These are phyloP conservation scores for Scrobipalpa atriplicella DNA, from an alignment of 2,888 invertebrate species.

Conservation along the genomic window DNA sequence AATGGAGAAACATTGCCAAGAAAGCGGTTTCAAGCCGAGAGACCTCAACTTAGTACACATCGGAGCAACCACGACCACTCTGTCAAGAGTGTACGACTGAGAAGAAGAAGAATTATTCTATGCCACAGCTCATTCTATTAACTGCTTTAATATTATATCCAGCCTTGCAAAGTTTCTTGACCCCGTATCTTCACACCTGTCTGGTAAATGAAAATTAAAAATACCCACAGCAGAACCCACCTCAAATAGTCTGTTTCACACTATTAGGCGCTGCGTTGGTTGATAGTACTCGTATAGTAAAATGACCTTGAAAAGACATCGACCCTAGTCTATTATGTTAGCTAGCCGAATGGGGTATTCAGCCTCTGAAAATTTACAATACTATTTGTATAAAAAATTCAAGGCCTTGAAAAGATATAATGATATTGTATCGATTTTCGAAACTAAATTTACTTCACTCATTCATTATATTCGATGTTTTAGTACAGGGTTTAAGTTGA, in stretches of 20 bases:
- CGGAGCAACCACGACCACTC: no score
- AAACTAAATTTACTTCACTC: not conserved
- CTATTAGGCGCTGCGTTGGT: slow-evolving; percentile 21
- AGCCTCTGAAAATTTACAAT: slow-evolving; percentile 12
- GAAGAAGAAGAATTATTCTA: no score
- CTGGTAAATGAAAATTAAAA: not conserved
- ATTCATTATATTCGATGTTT: not conserved
- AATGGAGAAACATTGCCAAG: no score
- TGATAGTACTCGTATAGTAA: slow-evolving; percentile 36
- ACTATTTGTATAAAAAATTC: not conserved
- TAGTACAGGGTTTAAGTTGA: no score
- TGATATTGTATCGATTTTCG: not conserved
- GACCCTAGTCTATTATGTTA: slow-evolving; percentile 39
- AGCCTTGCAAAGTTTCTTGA: not conserved
- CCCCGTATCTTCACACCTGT: not conserved
- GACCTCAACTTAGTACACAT: no score
- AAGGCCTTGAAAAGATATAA: not conserved
- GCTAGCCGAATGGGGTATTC: not conserved
- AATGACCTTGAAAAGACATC: slow-evolving; percentile 43
- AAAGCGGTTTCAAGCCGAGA: no score
- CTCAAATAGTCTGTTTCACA: not conserved
- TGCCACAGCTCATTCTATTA: no score
- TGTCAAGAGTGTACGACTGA: no score
- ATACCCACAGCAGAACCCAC: not conserved
- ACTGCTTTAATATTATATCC: no score